A percentile compares a stretch with the other conserved stretches of the same genome.
Conservation (phyloP, 2,113 vertebrate genomes). For the Mungos mungo region DNA sequence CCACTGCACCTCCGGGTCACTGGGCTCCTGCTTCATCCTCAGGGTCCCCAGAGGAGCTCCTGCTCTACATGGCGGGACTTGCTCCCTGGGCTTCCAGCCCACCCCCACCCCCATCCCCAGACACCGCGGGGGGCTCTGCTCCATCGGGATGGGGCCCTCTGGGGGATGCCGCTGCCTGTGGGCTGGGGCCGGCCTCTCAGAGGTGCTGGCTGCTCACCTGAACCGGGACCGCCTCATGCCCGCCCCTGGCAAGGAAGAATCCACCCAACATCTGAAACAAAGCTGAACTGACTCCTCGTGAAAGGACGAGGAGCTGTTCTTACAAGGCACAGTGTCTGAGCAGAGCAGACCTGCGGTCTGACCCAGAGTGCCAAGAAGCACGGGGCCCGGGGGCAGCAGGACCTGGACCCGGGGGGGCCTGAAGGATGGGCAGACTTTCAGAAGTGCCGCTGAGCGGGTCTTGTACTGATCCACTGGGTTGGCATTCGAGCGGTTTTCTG, state of each 20-base stretch:
- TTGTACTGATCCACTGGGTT: fast-evolving
- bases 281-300: fast-evolving
- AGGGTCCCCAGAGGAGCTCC: no score
- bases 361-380: background rate
- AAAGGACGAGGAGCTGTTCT: no score
- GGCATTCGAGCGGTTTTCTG: background rate
- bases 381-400: background rate
- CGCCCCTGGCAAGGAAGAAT: no score
- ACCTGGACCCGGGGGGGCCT: background rate
- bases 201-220: fast-evolving
- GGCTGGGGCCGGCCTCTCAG: background rate
- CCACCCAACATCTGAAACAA: background rate
- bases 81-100: background rate
- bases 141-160: fast-evolving
- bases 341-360: no score
- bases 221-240: fast-evolving
- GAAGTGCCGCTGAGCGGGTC: background rate
- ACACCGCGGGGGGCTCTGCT: background rate
- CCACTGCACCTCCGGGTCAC: background rate
- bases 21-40: background rate
- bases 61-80: background rate
- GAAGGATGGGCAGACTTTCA: background rate
- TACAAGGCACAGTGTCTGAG: fast-evolving
- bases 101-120: fast-evolving
- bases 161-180: background rate